phyloP scores from a whole-genome alignment of 2,888 invertebrate species.

The Leucophenga montana region DNA sequence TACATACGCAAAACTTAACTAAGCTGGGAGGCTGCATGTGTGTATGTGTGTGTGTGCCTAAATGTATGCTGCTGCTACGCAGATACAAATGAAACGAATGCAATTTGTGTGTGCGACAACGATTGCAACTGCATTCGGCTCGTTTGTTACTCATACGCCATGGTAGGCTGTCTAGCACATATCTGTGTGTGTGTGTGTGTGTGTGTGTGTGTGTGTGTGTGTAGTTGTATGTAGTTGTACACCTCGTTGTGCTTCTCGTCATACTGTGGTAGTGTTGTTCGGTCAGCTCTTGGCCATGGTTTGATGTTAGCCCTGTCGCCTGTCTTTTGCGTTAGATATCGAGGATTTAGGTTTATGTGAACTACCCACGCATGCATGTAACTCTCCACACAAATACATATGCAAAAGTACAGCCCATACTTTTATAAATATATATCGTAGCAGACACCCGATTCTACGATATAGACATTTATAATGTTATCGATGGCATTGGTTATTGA shows the following conservation, averaged over 20 bases:
- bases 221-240: background rate
- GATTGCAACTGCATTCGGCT: constrained; percentile 10
- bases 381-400: constrained; percentile 11
- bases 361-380: constrained; percentile 35
- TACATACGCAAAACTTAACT: constrained; percentile 13
- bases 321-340: background rate
- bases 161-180: constrained; percentile 31
- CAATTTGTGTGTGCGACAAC: background rate
- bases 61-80: constrained; percentile 4
- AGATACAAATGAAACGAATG: constrained; percentile 5
- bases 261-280: background rate
- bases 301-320: constrained; percentile 1
- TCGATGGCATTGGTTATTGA: constrained; percentile 67
- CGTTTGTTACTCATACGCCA: constrained; percentile 55
- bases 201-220: background rate
- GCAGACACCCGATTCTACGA: constrained; percentile 5
- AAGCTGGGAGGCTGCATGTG: constrained; percentile 18
- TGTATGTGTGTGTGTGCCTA: constrained; percentile 12
- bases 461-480: constrained; percentile 53
- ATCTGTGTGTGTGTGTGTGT: background rate
- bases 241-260: too few species aligned
- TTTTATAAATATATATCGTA: too few species aligned
- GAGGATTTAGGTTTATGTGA: constrained; percentile 33
- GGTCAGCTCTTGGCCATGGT: constrained; percentile 39
- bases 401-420: background rate